These are phyloP conservation scores for Stichodactyla helianthus DNA, from an alignment of 64 coral and sea anemone genomes.

Conservation along the genomic window DNA sequence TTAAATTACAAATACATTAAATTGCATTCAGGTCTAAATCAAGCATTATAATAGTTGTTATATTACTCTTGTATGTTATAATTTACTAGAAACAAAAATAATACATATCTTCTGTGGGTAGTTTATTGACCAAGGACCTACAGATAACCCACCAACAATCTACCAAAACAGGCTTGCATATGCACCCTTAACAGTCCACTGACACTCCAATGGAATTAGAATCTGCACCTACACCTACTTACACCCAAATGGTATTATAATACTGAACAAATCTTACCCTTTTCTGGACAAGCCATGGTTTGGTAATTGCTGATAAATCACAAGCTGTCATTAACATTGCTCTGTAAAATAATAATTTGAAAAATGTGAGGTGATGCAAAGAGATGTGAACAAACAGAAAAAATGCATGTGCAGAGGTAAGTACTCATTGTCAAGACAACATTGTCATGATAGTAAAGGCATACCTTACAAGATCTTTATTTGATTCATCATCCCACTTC, in stretches of 20 bases:
- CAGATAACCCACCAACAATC: too few species aligned
- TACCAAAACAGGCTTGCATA: too few species aligned
- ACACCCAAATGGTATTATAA: too few species aligned
- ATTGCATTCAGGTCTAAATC: too few species aligned
- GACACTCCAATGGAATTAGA: neutral
- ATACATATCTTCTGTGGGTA: too few species aligned
- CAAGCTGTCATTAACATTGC: conserved; percentile 98
- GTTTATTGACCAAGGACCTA: too few species aligned
- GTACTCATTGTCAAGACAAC: neutral
- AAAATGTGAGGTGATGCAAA: neutral
- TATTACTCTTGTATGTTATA: too few species aligned
- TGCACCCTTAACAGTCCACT: neutral
- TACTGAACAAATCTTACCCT: conserved; percentile 25
- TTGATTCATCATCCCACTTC: conserved; percentile 47
- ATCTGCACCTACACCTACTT: too few species aligned
- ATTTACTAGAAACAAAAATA: too few species aligned
- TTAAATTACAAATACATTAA: too few species aligned
- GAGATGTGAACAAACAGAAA: neutral
- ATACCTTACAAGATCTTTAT: conserved; percentile 79
- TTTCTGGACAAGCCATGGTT: conserved; percentile 87
- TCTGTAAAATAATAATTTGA: conserved; percentile 16
- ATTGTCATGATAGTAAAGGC: neutral
- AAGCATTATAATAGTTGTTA: too few species aligned
- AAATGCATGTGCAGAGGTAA: neutral
- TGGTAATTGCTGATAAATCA: conserved; percentile 91